Base-by-base conservation (phyloP, 2,113 vertebrate species). In the Ailuropoda melanoleuca region DNA sequence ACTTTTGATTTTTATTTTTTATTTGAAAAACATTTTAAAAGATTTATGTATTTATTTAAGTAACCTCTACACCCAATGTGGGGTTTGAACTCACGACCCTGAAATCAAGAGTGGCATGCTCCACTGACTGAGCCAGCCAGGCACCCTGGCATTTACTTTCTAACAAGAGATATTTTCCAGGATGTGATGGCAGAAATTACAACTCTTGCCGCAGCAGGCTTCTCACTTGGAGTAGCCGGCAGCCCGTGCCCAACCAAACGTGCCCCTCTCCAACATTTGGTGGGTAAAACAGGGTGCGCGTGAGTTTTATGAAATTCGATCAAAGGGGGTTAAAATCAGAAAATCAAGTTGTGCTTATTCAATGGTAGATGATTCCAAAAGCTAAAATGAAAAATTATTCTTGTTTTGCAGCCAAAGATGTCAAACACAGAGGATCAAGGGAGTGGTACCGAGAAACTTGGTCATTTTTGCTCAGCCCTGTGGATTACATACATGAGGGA, bases 131-230 rank as follows among this genome's bases (percentile, higher is more conserved):
- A 46, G 26, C 43, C 43, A 48, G 74, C 43, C 74, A 77, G 43
- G 26, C 4, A 31, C 26, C 74, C 26, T 29, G 15, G 46, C 74
- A 48, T 31, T 77, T 77, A 48, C 43, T 77, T 77, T 48, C 91
- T 96, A 95, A 97, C 58, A 78, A 95, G 92, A 94, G 95, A 91
- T 37, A 50, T 66, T 84, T 94, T 91, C 85, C 66, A 93, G 92
- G 60, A 78, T 21, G 19, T 88, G 94, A 83, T 8, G 85, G 86
- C 23, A 97, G 88, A 94, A 92, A 97, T 96, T 46, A 70, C 50
- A 81, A 48, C 18, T 15, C 87, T 77, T 90, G 95, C 70, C 92
- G 93, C 75, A 26, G 93, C 93, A 91, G n/a, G 72, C 34, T 91
- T 34, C 29, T 80, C n/a, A 60, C 13, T 43, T 58, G 39, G 48